phyloP scores from a whole-genome alignment of 2,113 vertebrate genomes.

The Eclectus roratus region DNA sequence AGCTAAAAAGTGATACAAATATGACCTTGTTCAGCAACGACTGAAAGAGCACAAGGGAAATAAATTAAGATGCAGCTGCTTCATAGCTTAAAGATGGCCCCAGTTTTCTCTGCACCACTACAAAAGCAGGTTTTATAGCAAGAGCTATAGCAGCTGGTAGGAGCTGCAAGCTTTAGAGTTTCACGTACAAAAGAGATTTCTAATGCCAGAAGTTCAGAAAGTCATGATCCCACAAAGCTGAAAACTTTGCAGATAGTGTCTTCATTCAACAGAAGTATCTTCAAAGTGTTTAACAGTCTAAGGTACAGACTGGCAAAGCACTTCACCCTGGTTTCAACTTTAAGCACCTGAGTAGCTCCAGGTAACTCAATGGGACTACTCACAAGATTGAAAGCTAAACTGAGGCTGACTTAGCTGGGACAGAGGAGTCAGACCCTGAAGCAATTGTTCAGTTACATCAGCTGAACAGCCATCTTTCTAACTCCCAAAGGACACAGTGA shows the following conservation, averaged over 20 bases:
- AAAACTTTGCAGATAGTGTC: background rate
- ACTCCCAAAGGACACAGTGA: background rate
- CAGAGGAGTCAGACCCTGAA: accelerated
- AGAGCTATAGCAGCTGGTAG: background rate
- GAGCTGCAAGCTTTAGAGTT: background rate
- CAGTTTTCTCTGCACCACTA: background rate
- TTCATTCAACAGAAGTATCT: background rate
- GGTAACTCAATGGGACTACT: background rate
- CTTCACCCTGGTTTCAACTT: background rate
- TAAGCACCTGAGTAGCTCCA: background rate
- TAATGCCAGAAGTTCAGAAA: background rate
- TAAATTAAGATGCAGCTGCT: background rate
- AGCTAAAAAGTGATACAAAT: background rate
- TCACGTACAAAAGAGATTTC: background rate
- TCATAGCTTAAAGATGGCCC: background rate
- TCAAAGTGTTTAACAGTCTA: background rate
- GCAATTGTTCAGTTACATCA: accelerated
- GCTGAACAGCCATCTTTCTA: background rate
- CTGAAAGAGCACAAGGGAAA: background rate
- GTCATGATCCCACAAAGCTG: background rate
- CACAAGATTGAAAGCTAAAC: background rate
- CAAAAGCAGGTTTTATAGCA: background rate
- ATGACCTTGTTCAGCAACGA: background rate
- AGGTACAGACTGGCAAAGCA: background rate
- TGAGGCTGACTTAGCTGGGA: background rate